Evolutionary conservation across 2,888 invertebrate species (phyloP).

Genomic region (Drosophila picticornis): DNA sequence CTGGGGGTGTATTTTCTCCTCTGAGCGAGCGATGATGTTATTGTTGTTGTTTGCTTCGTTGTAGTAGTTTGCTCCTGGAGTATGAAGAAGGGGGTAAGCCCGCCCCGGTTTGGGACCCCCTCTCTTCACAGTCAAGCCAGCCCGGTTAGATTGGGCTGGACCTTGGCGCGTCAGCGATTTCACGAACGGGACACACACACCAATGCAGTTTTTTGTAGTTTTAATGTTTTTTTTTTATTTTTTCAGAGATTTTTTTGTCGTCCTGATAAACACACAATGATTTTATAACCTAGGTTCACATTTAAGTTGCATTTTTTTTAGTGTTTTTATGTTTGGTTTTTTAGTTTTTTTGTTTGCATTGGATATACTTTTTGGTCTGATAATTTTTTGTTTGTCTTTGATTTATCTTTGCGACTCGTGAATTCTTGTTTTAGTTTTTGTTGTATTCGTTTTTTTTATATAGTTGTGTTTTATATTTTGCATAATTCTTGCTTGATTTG

Average conservation of each 20-base stretch:
- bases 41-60: neutral
- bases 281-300: slow-evolving; percentile 77
- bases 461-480: slow-evolving; percentile 47
- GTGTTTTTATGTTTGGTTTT: slow-evolving; percentile 63
- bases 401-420: slow-evolving; percentile 69
- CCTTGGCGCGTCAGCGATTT: slow-evolving; percentile 74
- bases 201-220: slow-evolving; percentile 73
- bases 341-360: slow-evolving; percentile 75
- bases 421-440: slow-evolving; percentile 66
- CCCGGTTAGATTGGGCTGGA: slow-evolving; percentile 7
- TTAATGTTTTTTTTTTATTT: slow-evolving; percentile 73
- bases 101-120: neutral
- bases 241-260: slow-evolving; percentile 58
- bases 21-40: neutral
- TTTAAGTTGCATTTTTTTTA: slow-evolving; percentile 71
- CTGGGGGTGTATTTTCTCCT: neutral
- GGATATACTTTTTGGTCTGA: slow-evolving; percentile 76
- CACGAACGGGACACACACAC: slow-evolving; percentile 83
- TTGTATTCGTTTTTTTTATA: slow-evolving; percentile 37
- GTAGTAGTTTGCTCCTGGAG: slow-evolving; percentile 2
- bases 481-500: slow-evolving; percentile 12
- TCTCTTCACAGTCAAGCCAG: slow-evolving; percentile 19
- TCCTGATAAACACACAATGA: slow-evolving; percentile 69
- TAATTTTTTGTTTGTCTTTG: slow-evolving; percentile 55
- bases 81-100: slow-evolving; percentile 16